phyloP scores from a whole-genome alignment of 1,140 invertebrate genomes.

The Meloidogyne chitwoodi region DNA sequence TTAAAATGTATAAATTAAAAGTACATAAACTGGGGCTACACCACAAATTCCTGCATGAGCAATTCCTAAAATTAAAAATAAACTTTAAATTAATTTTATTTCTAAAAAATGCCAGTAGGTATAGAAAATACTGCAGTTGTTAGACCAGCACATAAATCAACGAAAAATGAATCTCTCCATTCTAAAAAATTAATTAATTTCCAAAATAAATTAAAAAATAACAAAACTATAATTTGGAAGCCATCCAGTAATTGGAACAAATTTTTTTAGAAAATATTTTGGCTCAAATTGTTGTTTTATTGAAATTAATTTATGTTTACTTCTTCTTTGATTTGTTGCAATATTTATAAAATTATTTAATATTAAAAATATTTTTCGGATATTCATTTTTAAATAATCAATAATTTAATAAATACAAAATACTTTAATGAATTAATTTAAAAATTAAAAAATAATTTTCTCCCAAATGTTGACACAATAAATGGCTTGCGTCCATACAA shows the following conservation, averaged over 20 bases:
- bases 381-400: neutral
- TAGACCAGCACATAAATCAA: slow-evolving; percentile 53
- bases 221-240: slow-evolving; percentile 38
- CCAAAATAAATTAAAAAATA: neutral
- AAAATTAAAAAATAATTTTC: too few relatives aligned
- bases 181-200: neutral
- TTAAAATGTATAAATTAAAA: neutral
- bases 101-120: slow-evolving; percentile 42
- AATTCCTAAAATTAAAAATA: slow-evolving; percentile 37
- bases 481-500: too few relatives aligned
- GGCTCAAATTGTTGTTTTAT: neutral
- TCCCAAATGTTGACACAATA: too few relatives aligned
- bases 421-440: too few relatives aligned
- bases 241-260: slow-evolving; percentile 45
- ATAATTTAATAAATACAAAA: too few relatives aligned
- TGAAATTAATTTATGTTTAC: neutral
- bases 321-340: neutral
- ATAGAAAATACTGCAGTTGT: slow-evolving; percentile 55
- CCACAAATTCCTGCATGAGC: slow-evolving; percentile 56
- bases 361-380: neutral
- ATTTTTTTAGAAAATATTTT: slow-evolving; percentile 1
- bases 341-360: neutral
- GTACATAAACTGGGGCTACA: slow-evolving; percentile 54
- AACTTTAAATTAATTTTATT: neutral
- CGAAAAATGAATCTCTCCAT: slow-evolving; percentile 49